Conservation (phyloP, 2,888 invertebrate genomes). For the Platycheirus rosarum region DNA sequence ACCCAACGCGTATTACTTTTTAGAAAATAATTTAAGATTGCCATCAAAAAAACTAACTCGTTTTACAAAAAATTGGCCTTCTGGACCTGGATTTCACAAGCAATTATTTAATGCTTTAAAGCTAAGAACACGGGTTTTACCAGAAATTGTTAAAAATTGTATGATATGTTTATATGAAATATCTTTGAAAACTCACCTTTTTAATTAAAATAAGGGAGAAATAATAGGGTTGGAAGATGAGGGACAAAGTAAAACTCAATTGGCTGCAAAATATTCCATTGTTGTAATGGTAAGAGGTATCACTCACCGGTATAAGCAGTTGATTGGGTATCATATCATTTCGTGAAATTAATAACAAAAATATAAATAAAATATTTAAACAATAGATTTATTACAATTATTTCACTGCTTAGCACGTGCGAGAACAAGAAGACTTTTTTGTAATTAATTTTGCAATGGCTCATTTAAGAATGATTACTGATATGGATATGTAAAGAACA, state of each 20-base stretch:
- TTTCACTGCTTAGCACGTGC: too few relatives aligned
- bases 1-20: too few relatives aligned
- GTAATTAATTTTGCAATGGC: too few relatives aligned
- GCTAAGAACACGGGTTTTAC: constrained; percentile 9
- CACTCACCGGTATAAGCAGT: constrained; percentile 1
- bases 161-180: constrained; percentile 12
- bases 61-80: constrained; percentile 41
- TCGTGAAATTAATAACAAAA: too few relatives aligned
- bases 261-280: constrained; percentile 33
- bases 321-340: constrained; percentile 3
- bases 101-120: constrained; percentile 13
- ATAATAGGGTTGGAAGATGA: constrained; percentile 21
- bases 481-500: too few relatives aligned
- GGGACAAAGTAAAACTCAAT: constrained; percentile 22
- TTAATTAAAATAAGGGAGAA: constrained; percentile 23
- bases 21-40: too few relatives aligned
- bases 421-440: too few relatives aligned
- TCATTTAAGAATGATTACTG: too few relatives aligned
- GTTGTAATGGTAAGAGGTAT: constrained; percentile 29
- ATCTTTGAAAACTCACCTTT: constrained; percentile 32
- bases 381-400: too few relatives aligned
- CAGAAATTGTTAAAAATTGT: constrained; percentile 17
- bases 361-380: too few relatives aligned
- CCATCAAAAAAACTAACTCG: too few relatives aligned
- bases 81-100: constrained; percentile 29